Evolutionary conservation across 2,113 vertebrate genomes (phyloP), one percentile per base, ranked within the genome.

Genomic region (Morphnarchus princeps): DNA sequence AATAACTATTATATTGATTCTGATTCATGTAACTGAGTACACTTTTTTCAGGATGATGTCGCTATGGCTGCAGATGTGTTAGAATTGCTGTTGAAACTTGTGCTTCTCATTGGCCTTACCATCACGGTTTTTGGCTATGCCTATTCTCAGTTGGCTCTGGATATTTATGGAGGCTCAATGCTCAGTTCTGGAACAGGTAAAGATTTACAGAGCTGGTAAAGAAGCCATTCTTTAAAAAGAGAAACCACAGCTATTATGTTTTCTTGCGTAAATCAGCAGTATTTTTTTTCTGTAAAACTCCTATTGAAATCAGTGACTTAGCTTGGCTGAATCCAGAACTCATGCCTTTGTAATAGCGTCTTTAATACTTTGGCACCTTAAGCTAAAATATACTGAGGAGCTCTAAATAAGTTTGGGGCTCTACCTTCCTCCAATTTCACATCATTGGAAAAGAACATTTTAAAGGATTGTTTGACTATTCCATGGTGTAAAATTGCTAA

Each of bases 41-140:
- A 2, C 20, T 34, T 26, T 50, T 90, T 66, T 43, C 95, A 99
- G 99, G 99, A 99, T 72, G 99, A 99, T 2, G 81, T 99, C 80
- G 97, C 98, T 70, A 98, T 99, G 69, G 99, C 99, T 32, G 99
- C 99, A 10, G 88, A 97, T 24, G 99, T 99, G 11, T 97, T 99
- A 97, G 99, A 99, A 95, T 98, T 98, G 78, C 98, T 99, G 70
- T 98, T 99, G 93, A 99, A 99, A 90, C 97, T 99, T 96, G 99
- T 99, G 89, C 97, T 99, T 91, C 97, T 99, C 85, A 97, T 99
- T 20, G 99, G 99, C 67, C 97, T 99, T 89, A 98, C 99, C 86
- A 99, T 99, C 95, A 98, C 98, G 0, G 98, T 99, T 79, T 99
- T 99, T 98, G 99, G 99, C 67, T 99, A 99, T 93, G 98, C 99